Evolutionary conservation across 2,888 invertebrate species (phyloP), one percentile per base, ranked within the genome.

Genomic region (Ditula angustiorana): DNA sequence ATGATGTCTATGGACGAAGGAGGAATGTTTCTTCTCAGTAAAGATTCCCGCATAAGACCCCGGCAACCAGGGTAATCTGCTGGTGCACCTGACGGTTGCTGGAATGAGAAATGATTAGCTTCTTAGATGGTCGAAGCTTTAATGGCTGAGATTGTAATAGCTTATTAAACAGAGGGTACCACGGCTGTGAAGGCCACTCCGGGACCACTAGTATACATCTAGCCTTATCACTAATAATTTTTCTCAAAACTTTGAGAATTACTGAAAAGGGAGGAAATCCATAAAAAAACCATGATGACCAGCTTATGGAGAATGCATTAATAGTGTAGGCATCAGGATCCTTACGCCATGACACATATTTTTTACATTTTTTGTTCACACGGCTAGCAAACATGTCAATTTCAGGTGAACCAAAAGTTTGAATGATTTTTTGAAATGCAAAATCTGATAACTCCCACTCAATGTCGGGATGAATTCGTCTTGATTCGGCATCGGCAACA

Each of bases 1-100:
- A 55, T 13, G 16, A 55, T 55, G 30, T 55, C 10, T 13, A 55
- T 23, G 4, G 55, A 41, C 16, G 55, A 37, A 16, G 55, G 24
- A 10, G 55, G 55, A 24, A 55, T 41, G 41, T 41, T 8, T 11
- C 55, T 41, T 26, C 26, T 41, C 26, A 41, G 11, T 4, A 41
- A 11, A 2, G 37, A 23, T n/a, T 23, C 26, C n/a, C 37, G 41
- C 41, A 41, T 13, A 55, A 37, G 3, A n/a, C 19, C 23, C 41
- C 24, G 13, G 55, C 55, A 35, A 37, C 24, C 35, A 24, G 35
- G 37, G 13, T 55, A 55, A 26, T 16, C 5, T 16, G n/a, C 28
- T 23, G 2, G 2, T 26, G 24, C 16, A 49, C 26, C 2, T 49
- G 11, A 26, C 49, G 49, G 49, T 49, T 26, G 49, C 49, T 49